Percentiles rank a stretch among this genome's conserved stretches.
These are phyloP conservation scores for Chouioia cunea DNA, from an alignment of 2,888 invertebrate species.

Conservation along the genomic window DNA sequence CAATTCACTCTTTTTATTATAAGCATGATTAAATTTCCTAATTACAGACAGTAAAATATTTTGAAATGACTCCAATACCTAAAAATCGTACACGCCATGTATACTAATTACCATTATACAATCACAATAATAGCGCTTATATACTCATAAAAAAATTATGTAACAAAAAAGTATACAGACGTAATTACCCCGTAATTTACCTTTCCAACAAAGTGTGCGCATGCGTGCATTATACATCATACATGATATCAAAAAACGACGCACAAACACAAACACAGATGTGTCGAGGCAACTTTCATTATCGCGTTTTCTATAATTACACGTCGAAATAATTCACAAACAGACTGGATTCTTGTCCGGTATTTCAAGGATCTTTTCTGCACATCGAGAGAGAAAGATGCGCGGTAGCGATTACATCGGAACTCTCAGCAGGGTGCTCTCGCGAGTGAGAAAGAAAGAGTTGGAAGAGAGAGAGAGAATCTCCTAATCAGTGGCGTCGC, in stretches of 20 bases:
- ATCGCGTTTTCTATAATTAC: conserved; percentile 41
- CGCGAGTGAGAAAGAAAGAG: too few species aligned
- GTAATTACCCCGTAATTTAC: conserved; percentile 16
- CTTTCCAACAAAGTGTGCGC: conserved; percentile 9
- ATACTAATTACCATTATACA: too few species aligned
- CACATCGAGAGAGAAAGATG: not conserved
- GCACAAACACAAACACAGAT: not conserved
- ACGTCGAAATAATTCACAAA: conserved; percentile 18
- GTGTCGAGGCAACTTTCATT: conserved; percentile 23
- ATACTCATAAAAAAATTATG: not conserved
- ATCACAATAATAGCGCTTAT: not conserved
- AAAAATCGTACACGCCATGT: too few species aligned
- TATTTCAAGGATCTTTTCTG: conserved; percentile 17
- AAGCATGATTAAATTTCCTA: too few species aligned
- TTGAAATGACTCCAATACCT: too few species aligned
- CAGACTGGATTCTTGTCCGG: conserved; percentile 21
- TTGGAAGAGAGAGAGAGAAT: not conserved
- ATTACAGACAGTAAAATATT: too few species aligned
- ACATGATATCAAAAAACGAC: not conserved
- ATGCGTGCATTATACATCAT: too few species aligned
- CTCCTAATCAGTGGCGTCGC: conserved; percentile 32
- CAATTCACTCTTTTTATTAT: too few species aligned
- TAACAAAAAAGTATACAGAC: not conserved
- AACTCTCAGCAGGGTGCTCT: conserved; percentile 3
- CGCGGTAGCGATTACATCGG: conserved; percentile 22